Conservation (phyloP, 92 coral and sea anemone species). For the Epizoanthus ramosus region DNA sequence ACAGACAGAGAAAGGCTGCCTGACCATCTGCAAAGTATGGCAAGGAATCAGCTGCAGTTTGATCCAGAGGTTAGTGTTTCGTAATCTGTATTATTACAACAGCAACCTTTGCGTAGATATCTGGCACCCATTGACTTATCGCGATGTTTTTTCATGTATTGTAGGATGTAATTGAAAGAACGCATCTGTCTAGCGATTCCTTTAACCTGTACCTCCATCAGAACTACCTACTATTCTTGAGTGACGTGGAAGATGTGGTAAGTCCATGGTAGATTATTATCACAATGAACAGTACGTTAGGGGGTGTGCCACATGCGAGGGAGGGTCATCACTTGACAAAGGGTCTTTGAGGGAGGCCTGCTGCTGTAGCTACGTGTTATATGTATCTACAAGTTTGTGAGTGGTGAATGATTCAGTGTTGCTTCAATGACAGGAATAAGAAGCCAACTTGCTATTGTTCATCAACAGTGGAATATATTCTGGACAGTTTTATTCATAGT, state of each 20-base stretch:
- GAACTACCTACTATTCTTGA: slow-evolving; percentile 88
- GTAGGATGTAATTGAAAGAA: slow-evolving; percentile 82
- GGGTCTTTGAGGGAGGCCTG: too few species aligned
- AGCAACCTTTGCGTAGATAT: neutral
- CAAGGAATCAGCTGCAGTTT: slow-evolving; percentile 76
- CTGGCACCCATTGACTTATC: neutral
- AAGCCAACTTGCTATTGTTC: too few species aligned
- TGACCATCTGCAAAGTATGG: slow-evolving; percentile 70
- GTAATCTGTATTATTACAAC: neutral
- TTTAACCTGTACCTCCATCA: slow-evolving; percentile 90
- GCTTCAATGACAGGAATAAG: too few species aligned
- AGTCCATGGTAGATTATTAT: slow-evolving; percentile 20
- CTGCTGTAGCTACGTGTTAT: too few species aligned
- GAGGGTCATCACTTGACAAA: too few species aligned
- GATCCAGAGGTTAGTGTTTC: slow-evolving; percentile 77
- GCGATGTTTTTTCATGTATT: neutral
- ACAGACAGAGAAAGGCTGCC: slow-evolving; percentile 82
- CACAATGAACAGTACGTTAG: neutral
- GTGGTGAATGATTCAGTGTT: too few species aligned
- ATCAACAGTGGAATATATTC: too few species aligned
- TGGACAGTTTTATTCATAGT: too few species aligned
- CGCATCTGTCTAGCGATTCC: slow-evolving; percentile 83
- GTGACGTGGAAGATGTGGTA: slow-evolving; percentile 87
- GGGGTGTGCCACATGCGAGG: neutral
- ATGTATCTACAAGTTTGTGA: too few species aligned